Conservation (phyloP, 2,888 invertebrate species). For the Pimpla rufipes region DNA sequence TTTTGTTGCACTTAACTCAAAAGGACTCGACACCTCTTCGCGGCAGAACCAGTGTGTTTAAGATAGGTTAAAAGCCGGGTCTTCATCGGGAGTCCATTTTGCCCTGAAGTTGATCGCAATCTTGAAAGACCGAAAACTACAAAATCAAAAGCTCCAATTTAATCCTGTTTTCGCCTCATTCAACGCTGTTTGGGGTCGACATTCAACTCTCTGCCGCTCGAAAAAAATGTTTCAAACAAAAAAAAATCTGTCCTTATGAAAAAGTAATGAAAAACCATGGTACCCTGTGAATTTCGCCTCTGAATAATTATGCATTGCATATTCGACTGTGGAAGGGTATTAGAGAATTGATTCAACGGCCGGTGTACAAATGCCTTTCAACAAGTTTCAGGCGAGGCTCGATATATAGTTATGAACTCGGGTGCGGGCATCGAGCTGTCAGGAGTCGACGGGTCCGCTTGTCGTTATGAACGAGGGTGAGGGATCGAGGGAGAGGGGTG, state of each 20-base stretch:
- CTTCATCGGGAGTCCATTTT: background rate
- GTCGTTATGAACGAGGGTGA: background rate
- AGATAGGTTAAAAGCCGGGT: background rate
- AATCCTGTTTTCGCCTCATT: no score
- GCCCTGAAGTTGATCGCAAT: background rate
- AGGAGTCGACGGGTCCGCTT: slow-evolving; percentile 26
- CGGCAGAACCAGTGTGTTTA: background rate
- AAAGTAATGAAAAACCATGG: background rate
- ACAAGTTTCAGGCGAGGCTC: slow-evolving; percentile 43
- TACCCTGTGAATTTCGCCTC: background rate
- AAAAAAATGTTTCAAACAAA: no score
- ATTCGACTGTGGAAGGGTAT: slow-evolving; percentile 14
- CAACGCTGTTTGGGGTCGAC: no score
- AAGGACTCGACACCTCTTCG: background rate
- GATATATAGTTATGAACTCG: slow-evolving; percentile 41
- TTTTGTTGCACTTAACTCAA: background rate
- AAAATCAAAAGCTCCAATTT: background rate
- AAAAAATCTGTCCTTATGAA: background rate
- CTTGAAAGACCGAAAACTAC: background rate
- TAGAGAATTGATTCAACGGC: background rate
- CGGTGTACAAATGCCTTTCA: slow-evolving; percentile 15
- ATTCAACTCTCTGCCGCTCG: no score
- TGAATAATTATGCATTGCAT: slow-evolving; percentile 3
- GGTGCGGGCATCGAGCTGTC: slow-evolving; percentile 55
- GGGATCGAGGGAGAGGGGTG: background rate